phyloP scores from a whole-genome alignment of 1,140 invertebrate genomes.

The Hormaphis cornu region DNA sequence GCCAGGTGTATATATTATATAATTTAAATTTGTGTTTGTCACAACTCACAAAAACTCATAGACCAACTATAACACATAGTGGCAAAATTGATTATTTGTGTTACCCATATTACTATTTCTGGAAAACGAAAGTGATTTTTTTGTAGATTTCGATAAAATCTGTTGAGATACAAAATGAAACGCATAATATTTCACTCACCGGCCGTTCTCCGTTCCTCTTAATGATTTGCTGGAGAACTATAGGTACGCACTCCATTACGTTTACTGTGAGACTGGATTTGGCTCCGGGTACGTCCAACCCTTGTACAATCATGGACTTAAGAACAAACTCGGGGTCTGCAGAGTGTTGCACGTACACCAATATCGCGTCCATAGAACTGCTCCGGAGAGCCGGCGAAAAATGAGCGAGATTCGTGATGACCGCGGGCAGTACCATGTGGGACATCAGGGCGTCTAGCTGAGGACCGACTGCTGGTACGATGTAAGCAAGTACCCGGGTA shows the following conservation, averaged over 20 bases:
- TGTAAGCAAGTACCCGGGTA: conserved; percentile 60
- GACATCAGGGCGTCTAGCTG: conserved; percentile 52
- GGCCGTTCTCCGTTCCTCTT: conserved; percentile 19
- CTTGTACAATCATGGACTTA: conserved; percentile 53
- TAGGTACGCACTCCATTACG: conserved; percentile 42
- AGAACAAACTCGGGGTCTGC: conserved; percentile 48
- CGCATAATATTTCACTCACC: neutral
- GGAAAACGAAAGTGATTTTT: too few species aligned
- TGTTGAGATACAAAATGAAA: too few species aligned
- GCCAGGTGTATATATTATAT: too few species aligned
- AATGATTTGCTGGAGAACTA: conserved; percentile 38
- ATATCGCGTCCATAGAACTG: conserved; percentile 58
- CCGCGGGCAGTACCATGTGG: conserved; percentile 50
- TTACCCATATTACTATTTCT: too few species aligned
- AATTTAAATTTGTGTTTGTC: too few species aligned
- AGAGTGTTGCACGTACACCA: conserved; percentile 56
- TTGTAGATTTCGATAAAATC: too few species aligned
- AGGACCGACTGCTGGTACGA: conserved; percentile 55
- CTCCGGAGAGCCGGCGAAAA: conserved; percentile 64
- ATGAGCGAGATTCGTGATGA: conserved; percentile 64
- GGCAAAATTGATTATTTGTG: too few species aligned
- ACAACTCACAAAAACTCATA: too few species aligned
- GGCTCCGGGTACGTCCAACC: conserved; percentile 45
- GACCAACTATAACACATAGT: too few species aligned
- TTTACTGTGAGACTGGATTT: conserved; percentile 35